A percentile compares a stretch with the other conserved stretches of the same genome.
These are phyloP conservation scores for Prochilodus magdalenae DNA, from an alignment of 2,113 vertebrate genomes.

Conservation along the genomic window DNA sequence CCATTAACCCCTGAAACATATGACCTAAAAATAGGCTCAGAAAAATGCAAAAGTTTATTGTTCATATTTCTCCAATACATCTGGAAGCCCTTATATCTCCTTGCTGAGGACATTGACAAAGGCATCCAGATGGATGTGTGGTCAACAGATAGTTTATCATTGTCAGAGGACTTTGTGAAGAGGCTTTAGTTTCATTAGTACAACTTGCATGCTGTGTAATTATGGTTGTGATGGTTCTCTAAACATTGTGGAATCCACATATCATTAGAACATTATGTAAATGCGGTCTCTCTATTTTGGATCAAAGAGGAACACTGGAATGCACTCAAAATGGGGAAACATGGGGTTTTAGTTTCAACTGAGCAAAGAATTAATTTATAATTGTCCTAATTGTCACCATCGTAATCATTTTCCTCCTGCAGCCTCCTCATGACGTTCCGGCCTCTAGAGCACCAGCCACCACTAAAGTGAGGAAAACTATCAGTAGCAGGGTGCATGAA, in stretches of 20 bases:
- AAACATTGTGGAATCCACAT: background rate
- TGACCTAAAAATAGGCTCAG: conserved; percentile 88
- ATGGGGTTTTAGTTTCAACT: too few species aligned
- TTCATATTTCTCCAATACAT: conserved; percentile 74
- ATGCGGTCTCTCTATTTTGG: too few species aligned
- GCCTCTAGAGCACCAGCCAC: conserved; percentile 83
- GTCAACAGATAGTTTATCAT: conserved; percentile 32
- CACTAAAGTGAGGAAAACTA: conserved; percentile 95
- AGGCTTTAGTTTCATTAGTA: background rate
- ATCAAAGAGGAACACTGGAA: background rate
- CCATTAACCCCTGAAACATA: conserved; percentile 86
- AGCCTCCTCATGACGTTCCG: conserved; percentile 88
- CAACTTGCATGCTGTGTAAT: background rate
- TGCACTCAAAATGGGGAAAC: too few species aligned
- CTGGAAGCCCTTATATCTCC: conserved; percentile 72
- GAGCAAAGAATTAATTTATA: too few species aligned
- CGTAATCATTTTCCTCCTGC: background rate
- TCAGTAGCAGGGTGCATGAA: conserved; percentile 94
- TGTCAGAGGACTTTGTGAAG: background rate
- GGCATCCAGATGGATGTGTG: conserved; percentile 14
- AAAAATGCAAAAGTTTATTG: conserved; percentile 72
- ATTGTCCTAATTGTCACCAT: too few species aligned
- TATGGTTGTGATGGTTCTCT: background rate
- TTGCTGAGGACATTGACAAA: conserved; percentile 2
- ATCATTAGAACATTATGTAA: too few species aligned